These are phyloP conservation scores for Cryptocephalus moraei DNA, from an alignment of 2,888 invertebrate genomes.

Conservation along the genomic window DNA sequence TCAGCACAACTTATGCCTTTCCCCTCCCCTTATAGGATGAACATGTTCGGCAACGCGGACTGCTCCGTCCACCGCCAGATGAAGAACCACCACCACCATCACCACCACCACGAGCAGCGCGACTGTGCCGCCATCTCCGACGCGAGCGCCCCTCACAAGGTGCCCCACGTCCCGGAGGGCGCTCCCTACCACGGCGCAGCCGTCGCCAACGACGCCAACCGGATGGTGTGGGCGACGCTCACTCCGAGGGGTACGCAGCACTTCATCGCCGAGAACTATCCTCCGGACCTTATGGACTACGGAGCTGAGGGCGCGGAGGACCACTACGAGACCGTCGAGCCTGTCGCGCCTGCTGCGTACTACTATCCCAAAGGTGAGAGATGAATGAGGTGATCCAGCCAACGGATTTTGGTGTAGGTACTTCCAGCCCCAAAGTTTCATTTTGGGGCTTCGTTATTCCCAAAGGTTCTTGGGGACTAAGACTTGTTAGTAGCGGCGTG, in stretches of 20 bases:
- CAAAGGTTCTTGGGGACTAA: no score
- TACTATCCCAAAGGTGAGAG: constrained; percentile 5
- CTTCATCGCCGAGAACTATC: constrained; percentile 58
- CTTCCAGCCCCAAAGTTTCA: neutral
- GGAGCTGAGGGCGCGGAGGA: constrained; percentile 43
- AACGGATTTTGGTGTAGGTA: neutral
- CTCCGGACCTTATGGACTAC: constrained; percentile 41
- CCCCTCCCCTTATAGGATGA: constrained; percentile 33
- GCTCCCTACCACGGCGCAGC: constrained; percentile 28
- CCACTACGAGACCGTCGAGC: constrained; percentile 62
- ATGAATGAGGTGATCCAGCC: constrained; percentile 3
- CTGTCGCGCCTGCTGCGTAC: constrained; percentile 8
- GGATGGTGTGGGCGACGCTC: constrained; percentile 65
- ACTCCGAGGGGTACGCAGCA: constrained; percentile 75
- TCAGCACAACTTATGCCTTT: no score
- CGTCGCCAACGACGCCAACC: constrained; percentile 29
- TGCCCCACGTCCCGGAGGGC: constrained; percentile 32
- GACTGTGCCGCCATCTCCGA: constrained; percentile 37
- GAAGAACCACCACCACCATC: constrained; percentile 24
- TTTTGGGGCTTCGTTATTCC: no score
- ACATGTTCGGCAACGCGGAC: constrained; percentile 47
- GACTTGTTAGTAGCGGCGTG: no score
- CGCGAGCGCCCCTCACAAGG: constrained; percentile 31
- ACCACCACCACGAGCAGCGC: constrained; percentile 9
- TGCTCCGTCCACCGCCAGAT: constrained; percentile 38